A percentile compares a stretch with the other conserved stretches of the same genome.
Conservation (phyloP, 2,888 invertebrate genomes). For the Osmoderma eremita region DNA sequence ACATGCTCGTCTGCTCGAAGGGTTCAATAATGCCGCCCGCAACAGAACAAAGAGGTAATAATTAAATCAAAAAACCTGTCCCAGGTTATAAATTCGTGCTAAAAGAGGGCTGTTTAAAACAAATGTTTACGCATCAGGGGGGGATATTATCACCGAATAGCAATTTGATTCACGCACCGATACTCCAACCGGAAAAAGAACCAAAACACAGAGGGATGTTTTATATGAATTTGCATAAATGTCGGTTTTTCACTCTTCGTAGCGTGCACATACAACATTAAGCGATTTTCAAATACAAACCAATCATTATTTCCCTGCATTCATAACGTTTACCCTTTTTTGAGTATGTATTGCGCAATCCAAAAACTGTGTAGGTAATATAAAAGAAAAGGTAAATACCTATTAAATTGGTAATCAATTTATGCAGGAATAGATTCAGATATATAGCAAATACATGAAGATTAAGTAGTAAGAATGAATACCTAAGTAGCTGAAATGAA, state of each 20-base stretch:
- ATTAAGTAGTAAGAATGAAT: too few species aligned
- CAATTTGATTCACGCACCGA: constrained; percentile 33
- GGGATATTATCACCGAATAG: constrained; percentile 31
- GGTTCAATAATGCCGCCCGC: not conserved
- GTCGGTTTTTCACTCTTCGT: not conserved
- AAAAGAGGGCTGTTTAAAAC: constrained; percentile 25
- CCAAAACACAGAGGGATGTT: constrained; percentile 16
- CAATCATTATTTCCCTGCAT: too few species aligned
- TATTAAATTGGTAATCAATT: too few species aligned
- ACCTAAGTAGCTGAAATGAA: too few species aligned
- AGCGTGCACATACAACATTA: not conserved
- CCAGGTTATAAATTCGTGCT: constrained; percentile 19
- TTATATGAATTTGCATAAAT: constrained; percentile 23
- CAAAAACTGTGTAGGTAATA: too few species aligned
- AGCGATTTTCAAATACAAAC: not conserved
- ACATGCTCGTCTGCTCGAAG: too few species aligned
- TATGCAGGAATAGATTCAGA: too few species aligned
- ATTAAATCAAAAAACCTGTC: constrained; percentile 29
- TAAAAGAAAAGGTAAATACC: too few species aligned
- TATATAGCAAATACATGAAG: too few species aligned
- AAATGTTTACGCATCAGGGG: constrained; percentile 25
- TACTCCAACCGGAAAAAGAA: constrained; percentile 24
- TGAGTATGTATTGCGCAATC: too few species aligned
- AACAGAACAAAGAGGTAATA: constrained; percentile 25
- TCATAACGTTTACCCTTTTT: too few species aligned